Evolutionary conservation across 1,140 invertebrate genomes (phyloP).

Genomic region (Halesus radiatus): DNA sequence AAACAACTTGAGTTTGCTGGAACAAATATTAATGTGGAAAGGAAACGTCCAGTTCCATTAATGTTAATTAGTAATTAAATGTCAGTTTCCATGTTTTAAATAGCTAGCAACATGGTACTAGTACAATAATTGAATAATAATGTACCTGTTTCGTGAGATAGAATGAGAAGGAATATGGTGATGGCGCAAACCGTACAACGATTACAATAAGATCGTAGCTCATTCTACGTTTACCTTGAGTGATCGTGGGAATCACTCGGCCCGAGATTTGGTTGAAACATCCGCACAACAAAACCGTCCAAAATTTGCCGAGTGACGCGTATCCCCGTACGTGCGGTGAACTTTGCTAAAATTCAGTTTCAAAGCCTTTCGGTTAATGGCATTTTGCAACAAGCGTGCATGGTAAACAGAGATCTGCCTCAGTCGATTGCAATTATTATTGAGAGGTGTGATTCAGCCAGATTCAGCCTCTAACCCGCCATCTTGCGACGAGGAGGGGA

Average conservation of each 20-base stretch:
- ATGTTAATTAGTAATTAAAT: no score
- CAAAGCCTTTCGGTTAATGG: background rate
- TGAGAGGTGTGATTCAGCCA: constrained; percentile 11
- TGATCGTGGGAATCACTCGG: constrained; percentile 7
- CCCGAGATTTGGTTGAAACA: constrained; percentile 3
- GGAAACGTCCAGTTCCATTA: background rate
- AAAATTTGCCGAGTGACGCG: constrained; percentile 4
- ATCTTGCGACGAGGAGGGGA: constrained; percentile 15
- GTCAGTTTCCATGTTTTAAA: no score
- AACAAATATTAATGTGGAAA: no score
- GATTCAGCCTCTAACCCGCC: constrained; percentile 16
- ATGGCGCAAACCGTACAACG: background rate
- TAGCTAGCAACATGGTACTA: background rate
- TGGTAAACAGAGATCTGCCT: constrained; percentile 13
- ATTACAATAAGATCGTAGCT: constrained; percentile 19
- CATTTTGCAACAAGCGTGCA: background rate
- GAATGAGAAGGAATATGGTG: constrained; percentile 3
- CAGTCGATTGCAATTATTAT: constrained; percentile 1
- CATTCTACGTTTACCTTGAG: constrained; percentile 28
- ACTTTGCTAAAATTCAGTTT: constrained; percentile 1
- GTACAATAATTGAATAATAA: background rate
- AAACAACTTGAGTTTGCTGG: no score
- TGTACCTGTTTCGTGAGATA: constrained; percentile 12
- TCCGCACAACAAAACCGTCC: background rate
- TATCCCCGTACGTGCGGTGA: background rate